Evolutionary conservation across 1,140 invertebrate species (phyloP), one percentile per base, ranked within the genome.

Genomic region (Carcinoscorpius rotundicauda): DNA sequence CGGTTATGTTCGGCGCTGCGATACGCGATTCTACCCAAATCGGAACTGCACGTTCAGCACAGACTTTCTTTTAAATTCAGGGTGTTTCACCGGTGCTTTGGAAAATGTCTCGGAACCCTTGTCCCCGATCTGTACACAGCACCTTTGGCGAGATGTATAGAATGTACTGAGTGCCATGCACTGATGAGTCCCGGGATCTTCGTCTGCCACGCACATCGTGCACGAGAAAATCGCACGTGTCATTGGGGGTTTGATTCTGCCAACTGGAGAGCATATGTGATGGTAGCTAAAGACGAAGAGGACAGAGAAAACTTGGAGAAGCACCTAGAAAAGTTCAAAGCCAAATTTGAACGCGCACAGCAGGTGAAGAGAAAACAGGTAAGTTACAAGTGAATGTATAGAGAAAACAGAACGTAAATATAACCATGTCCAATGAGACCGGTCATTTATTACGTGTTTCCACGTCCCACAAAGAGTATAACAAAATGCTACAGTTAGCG

Each of bases 171-270:
- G 75, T 98, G 95, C 79, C 84, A 86, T 58, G 85, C 85, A 55
- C 81, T 90, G 75, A 91, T 95, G 73, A 85, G 86, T 63, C 93
- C 95, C 2, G 85, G 88, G 71, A 85, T 89, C 69, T 98, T 98
- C 78, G 93, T 98, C 57, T 86, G 88, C 72, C 95, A 98, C 79
- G 90, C 89, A 66, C 94, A 98, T 78, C 82, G 85, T 67, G 80
- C 83, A 61, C 69, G 72, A 57, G 90, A 95, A 78, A 93, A 92
- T 73, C 85, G 90, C 69, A 97, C 93, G 60, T 95, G 93, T 74
- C 95, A 98, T 77, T 98, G 95, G 95, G 95, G 95, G 9, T 98
- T 98, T 79, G 93, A 98, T 79, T 95, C 93, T 3, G 80, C 84
- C 68, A 92, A 95, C 73, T 98, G 95, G 95, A 82, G 93, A 58